A percentile compares a stretch with the other conserved stretches of the same genome.
These are phyloP conservation scores for Pilophorus perplexus DNA, from an alignment of 2,888 invertebrate species.

Conservation along the genomic window DNA sequence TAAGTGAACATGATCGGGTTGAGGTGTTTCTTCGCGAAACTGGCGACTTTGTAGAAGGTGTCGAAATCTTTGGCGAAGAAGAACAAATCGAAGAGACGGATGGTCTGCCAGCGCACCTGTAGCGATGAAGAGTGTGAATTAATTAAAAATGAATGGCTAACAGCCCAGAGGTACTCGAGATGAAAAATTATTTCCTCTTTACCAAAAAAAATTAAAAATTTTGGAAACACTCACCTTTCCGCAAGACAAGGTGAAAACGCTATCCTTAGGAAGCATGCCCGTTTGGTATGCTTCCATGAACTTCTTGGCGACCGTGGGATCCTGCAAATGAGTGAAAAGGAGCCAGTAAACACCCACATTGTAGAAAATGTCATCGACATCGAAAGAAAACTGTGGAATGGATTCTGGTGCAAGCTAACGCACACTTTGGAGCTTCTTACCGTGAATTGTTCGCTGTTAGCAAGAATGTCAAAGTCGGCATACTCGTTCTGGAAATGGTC, in stretches of 20 bases:
- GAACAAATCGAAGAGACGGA: constrained; percentile 65
- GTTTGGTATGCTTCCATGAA: constrained; percentile 59
- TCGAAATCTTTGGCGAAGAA: constrained; percentile 69
- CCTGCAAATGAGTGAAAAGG: constrained; percentile 54
- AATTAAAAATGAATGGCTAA: no score
- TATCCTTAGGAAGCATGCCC: constrained; percentile 59
- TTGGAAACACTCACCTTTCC: no score
- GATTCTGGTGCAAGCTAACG: no score
- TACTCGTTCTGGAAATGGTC: constrained; percentile 36
- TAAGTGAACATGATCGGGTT: constrained; percentile 62
- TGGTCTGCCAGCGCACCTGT: constrained; percentile 62
- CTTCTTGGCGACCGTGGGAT: constrained; percentile 59
- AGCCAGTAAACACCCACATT: no score
- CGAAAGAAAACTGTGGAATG: no score
- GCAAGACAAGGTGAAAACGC: constrained; percentile 63
- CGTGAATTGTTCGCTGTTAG: constrained; percentile 38
- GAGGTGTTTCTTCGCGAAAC: constrained; percentile 57
- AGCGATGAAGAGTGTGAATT: no score
- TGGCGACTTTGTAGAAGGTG: constrained; percentile 61
- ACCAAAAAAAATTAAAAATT: no score
- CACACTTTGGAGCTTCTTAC: constrained; percentile 30
- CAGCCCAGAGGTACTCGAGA: no score
- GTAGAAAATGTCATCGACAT: no score
- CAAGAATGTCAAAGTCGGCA: constrained; percentile 39
- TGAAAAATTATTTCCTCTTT: no score